Base-by-base conservation (phyloP, 2,113 vertebrate genomes). In the Chamaetylas fuelleborni region DNA sequence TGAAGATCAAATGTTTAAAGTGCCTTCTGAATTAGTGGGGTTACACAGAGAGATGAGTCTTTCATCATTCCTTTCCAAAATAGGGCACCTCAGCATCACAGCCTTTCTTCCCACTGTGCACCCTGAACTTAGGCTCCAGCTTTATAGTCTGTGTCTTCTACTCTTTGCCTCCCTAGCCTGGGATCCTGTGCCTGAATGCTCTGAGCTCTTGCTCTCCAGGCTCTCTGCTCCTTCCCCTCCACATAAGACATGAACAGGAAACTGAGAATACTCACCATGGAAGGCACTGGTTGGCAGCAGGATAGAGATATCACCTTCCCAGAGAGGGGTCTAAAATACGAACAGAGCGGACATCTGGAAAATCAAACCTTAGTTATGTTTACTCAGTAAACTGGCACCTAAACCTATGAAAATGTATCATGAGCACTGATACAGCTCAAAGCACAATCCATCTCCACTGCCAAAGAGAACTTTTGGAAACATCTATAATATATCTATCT, bases 71-170 rank as follows among this genome's bases (percentile, higher is more conserved):
- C 31, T n/a, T 57, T 92, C n/a, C 42, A 14, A 45, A 77, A 73
- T 1, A 43, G 23, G 18, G 5, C 10, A 36, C 14, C 6, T 4
- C 11, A 53, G 25, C 43, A 76, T 8, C 48, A 53, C 24, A 64
- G n/a, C 18, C 36, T 42, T 50, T 56, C 54, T 69, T 86, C 29
- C 48, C 47, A 26, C 10, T n/a, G 10, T 8, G 19, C 11, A 51
- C 9, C 26, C 25, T 25, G 66, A 53, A 74, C 42, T 31, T 10
- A 14, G 48, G 26, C 18, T 66, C 12, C 47, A 29, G 24, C 25
- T 74, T 51, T 50, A 31, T 1, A 12, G 9, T 15, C 28, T 2
- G 0, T 23, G 16, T 33, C 42, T 60, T 8, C 22, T 43, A 0
- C 8, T 47, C 28, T 72, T 34, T 53, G 40, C 5, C 24, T 24